Base-by-base conservation (phyloP, 2,888 invertebrate species). In the Lissocephala sabroskyi region DNA sequence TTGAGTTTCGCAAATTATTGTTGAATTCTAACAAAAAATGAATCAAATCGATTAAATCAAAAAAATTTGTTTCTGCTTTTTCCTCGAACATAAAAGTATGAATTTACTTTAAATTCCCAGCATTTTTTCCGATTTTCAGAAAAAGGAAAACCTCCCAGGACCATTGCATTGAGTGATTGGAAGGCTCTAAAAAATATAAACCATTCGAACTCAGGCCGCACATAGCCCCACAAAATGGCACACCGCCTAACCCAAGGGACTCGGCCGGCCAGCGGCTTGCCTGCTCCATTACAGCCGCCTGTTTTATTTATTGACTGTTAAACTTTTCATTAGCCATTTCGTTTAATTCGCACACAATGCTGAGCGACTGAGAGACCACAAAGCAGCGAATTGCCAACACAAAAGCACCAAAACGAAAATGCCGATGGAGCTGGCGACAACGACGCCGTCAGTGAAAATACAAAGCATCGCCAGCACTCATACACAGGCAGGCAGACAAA, bases 291-390 rank as follows among this genome's bases (percentile, higher is more conserved):
- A 30, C 23, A 41, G 46, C 52, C 47, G 28, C 55, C 54, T 46
- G 52, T 62, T 64, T 66, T 76, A 75, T 78, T 66, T 76, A 68
- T 78, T 76, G 64, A 62, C 76, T 73, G 74, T 73, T 73, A 73
- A 73, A 70, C 74, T 70, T 73, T 75, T 78, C 79, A 78, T 78
- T 75, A 75, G 70, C 67, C 74, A 76, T 76, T 75, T 74, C 64
- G 74, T 57, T 71, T 74, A 77, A 77, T 77, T 66, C 74, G 58
- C 74, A 76, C 66, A 71, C 74, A 71, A 74, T 74, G 56, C 62
- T 58, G 53, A 58, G 45, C 61, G 67, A 75, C 61, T 66, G 67
- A 71, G 61, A 61, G 58, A n/a, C 41, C 59, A 52, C 52, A 19
- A 42, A 43, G 39, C 33, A 26, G 19, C 35, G 11, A n/a, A n/a